Evolutionary conservation across 1,140 invertebrate genomes (phyloP), one percentile per base, ranked within the genome.

Genomic region (Hypothenemus hampei): DNA sequence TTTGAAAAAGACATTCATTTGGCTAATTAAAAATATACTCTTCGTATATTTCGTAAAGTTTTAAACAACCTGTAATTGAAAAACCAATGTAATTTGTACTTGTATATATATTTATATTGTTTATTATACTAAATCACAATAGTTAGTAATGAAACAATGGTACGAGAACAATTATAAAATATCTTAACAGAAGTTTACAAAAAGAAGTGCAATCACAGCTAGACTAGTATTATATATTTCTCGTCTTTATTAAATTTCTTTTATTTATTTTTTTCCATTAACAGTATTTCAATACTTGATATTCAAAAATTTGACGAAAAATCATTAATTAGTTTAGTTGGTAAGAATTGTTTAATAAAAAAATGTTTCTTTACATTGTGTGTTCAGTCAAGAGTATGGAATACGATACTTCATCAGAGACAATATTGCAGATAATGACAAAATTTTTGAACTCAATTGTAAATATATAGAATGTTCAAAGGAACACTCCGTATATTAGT

Each of bases 111-210:
- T 31, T 31, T 31, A 16, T 37, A 37, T 37, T 37, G 13, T 16
- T 29, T 35, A 31, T 18, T 46, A 46, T 29, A 29, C 40, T 43
- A 68, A 85, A 83, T 0, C 82, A 82, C 66, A 79, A 79, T 8
- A 82, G 40, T 43, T 43, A 21, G 40, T 43, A 43, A 21, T 43
- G 22, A 43, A 43, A 11, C 6, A 23, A 21, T 43, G 23, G 21
- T 22, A 43, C 7, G 18, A 43, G 3, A 43, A 23, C 20, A 22
- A 43, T 37, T 13, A 37, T 15, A 43, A 43, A n/a, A 11, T n/a
- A 43, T 23, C 11, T 22, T 43, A 43, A 23, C 18, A 43, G 43
- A 26, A 26, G 4, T 11, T 24, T 26, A 43, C 20, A 43, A 33
- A 29, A 52, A 23, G 19, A 26, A 52, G 49, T 52, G 49, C 49